phyloP scores from a whole-genome alignment of 2,888 invertebrate genomes.

The Andrena dorsata region DNA sequence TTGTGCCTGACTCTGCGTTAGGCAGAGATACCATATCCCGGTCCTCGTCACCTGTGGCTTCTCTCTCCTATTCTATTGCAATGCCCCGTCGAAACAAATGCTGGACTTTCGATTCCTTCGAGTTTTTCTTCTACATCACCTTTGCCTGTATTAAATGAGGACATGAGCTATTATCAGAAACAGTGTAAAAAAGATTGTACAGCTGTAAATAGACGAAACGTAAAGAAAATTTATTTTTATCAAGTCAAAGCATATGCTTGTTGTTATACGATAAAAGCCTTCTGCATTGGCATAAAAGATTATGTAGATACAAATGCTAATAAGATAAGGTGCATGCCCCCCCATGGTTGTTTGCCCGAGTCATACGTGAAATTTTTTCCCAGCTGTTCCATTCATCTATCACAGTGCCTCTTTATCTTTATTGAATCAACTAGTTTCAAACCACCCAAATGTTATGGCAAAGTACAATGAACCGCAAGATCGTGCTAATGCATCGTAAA shows the following conservation, averaged over 20 bases:
- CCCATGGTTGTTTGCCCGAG: conserved; percentile 46
- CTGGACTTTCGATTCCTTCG: conserved; percentile 23
- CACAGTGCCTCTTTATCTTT: conserved; percentile 32
- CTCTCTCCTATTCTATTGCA: conserved; percentile 62
- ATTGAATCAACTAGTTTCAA: neutral
- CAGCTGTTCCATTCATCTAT: conserved; percentile 50
- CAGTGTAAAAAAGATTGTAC: neutral
- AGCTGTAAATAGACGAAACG: neutral
- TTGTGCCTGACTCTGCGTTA: conserved; percentile 80
- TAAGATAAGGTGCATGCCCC: conserved; percentile 21
- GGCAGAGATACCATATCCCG: conserved; percentile 80
- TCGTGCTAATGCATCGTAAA: neutral
- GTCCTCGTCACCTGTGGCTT: conserved; percentile 56
- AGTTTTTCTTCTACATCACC: conserved; percentile 76
- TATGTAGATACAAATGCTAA: conserved; percentile 13
- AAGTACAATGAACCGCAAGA: neutral
- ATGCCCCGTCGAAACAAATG: conserved; percentile 63
- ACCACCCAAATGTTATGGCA: neutral
- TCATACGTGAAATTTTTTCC: conserved; percentile 51
- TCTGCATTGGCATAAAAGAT: conserved; percentile 2
- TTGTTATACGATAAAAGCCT: neutral
- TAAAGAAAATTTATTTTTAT: neutral
- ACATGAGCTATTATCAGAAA: neutral
- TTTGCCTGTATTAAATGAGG: conserved; percentile 65
- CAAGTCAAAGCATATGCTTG: neutral